Conservation (phyloP, 2,113 vertebrate genomes). For the Heptranchias perlo region DNA sequence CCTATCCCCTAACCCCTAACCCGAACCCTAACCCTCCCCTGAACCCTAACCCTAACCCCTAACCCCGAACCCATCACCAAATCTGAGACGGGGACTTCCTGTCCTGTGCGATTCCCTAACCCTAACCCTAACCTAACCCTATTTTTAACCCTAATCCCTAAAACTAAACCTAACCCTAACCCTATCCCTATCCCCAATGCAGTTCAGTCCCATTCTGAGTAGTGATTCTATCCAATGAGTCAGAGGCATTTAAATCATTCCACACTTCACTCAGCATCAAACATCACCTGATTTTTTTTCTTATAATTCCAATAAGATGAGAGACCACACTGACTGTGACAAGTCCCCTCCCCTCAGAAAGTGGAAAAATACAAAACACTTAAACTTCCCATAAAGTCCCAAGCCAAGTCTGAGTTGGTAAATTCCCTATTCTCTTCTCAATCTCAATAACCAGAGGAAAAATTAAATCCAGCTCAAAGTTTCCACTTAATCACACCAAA, state of each 20-base stretch:
- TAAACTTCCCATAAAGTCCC: neutral
- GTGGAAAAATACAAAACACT: neutral
- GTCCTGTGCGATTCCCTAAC: no score
- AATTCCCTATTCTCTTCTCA: conserved; percentile 17
- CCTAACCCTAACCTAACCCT: no score
- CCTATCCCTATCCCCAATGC: no score
- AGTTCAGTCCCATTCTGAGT: neutral
- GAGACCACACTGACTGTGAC: neutral
- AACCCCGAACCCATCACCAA: no score
- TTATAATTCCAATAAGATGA: neutral
- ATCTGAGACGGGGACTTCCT: no score
- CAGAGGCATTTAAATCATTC: neutral
- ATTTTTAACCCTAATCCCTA: no score
- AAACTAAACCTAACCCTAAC: no score
- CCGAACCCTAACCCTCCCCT: no score
- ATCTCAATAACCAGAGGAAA: neutral
- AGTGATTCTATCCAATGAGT: neutral
- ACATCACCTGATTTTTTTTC: neutral
- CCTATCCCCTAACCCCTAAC: no score
- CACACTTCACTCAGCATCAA: neutral
- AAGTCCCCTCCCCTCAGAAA: neutral
- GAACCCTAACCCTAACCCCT: no score
- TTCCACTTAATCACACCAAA: conserved; percentile 12
- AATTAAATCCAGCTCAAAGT: neutral
- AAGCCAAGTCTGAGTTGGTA: neutral